Conservation (phyloP, 2,888 invertebrate species). For the Liopterus haemorrhoidalis region DNA sequence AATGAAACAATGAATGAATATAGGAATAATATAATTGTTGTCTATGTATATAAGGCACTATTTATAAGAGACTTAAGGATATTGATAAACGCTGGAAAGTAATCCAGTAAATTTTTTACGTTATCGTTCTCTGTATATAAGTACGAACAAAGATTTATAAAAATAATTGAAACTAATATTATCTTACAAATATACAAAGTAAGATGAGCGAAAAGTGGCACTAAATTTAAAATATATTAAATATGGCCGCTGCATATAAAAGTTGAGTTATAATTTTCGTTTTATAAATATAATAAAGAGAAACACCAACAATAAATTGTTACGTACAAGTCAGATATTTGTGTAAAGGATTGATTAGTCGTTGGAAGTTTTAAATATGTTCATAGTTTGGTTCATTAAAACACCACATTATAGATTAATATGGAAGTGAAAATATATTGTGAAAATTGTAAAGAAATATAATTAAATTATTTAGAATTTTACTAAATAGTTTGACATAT, state of each 20-base stretch:
- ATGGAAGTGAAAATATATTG: too few relatives aligned
- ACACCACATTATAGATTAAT: too few relatives aligned
- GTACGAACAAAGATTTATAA: slow-evolving; percentile 11
- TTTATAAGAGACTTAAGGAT: slow-evolving; percentile 21
- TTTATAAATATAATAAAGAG: slow-evolving; percentile 17
- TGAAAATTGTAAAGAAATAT: too few relatives aligned
- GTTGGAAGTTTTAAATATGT: slow-evolving; percentile 8
- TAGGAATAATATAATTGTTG: slow-evolving; percentile 16
- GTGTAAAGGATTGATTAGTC: slow-evolving; percentile 19
- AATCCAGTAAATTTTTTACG: slow-evolving; percentile 22
- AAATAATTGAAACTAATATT: slow-evolving; percentile 10
- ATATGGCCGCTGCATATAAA: slow-evolving; percentile 12
- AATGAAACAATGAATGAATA: slow-evolving; percentile 3
- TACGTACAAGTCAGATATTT: slow-evolving; percentile 37
- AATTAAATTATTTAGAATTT: neutral
- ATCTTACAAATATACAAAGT: slow-evolving; percentile 12
- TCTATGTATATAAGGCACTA: slow-evolving; percentile 24
- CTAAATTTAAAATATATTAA: slow-evolving; percentile 16
- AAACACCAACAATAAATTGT: slow-evolving; percentile 10
- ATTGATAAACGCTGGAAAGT: slow-evolving; percentile 18
- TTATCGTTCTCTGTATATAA: slow-evolving; percentile 21
- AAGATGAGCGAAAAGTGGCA: slow-evolving; percentile 13
- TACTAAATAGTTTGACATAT: slow-evolving; percentile 2
- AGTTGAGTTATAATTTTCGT: slow-evolving; percentile 15
- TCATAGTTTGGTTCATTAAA: too few relatives aligned